Evolutionary conservation across 2,113 vertebrate species (phyloP).

Genomic region (Corydoras maculifer): DNA sequence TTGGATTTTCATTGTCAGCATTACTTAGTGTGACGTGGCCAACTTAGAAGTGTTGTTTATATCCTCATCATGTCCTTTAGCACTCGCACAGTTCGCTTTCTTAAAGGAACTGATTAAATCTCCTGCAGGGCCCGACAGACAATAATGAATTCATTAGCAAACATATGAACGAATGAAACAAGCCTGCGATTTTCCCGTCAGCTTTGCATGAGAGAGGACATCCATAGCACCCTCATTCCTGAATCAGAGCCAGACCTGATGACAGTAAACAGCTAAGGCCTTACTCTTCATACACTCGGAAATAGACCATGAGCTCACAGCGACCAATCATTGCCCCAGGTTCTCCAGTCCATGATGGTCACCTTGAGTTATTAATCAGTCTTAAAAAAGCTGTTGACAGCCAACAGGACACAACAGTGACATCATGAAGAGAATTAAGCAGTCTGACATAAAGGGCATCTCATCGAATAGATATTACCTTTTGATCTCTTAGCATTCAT

Average conservation of each 20-base stretch:
- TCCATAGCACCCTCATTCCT: slow-evolving; percentile 27
- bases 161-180: neutral
- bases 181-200: slow-evolving; percentile 13
- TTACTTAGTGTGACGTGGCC: too few species aligned
- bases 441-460: neutral
- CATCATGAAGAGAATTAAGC: slow-evolving; percentile 15
- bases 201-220: slow-evolving; percentile 21
- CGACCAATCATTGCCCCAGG: slow-evolving; percentile 32
- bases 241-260: slow-evolving; percentile 27
- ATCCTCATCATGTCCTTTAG: too few species aligned
- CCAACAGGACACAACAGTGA: slow-evolving; percentile 19
- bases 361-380: slow-evolving; percentile 38
- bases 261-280: neutral
- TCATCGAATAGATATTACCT: too few species aligned
- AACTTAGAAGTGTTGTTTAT: too few species aligned
- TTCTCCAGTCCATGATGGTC: slow-evolving; percentile 38
- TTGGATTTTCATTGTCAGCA: too few species aligned
- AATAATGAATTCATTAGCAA: neutral
- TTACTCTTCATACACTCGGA: slow-evolving; percentile 15
- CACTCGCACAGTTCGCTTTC: neutral
- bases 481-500: too few species aligned
- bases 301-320: slow-evolving; percentile 44
- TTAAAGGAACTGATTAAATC: neutral
- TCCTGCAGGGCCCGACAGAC: neutral
- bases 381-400: slow-evolving; percentile 31